Percentiles rank a stretch among this genome's conserved stretches.
phyloP scores from a whole-genome alignment of 2,888 invertebrate species.

The Caenorhabditis sp. region DNA sequence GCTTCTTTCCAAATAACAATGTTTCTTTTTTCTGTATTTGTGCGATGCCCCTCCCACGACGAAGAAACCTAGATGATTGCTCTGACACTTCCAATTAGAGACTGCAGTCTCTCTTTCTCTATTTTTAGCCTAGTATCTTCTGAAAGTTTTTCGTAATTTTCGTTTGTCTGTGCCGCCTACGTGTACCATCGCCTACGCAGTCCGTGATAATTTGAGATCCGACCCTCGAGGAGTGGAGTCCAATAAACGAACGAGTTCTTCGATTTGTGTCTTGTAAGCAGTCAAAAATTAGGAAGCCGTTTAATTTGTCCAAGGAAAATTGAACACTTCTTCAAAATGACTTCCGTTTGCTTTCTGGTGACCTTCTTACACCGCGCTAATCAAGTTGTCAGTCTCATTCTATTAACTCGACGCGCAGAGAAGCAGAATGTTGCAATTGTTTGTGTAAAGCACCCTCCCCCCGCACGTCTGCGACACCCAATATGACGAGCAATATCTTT shows the following conservation, averaged over 20 bases:
- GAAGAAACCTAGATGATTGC: constrained; percentile 23
- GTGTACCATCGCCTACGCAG: constrained; percentile 14
- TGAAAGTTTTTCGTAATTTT: constrained; percentile 12
- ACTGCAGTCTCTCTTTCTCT: constrained; percentile 9
- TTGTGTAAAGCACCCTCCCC: constrained; percentile 46
- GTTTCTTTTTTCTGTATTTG: not conserved
- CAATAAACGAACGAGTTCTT: not conserved
- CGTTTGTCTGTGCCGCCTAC: not conserved
- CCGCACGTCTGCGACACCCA: constrained; percentile 35
- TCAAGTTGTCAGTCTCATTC: constrained; percentile 16
- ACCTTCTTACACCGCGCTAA: constrained; percentile 9
- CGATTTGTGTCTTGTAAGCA: not conserved
- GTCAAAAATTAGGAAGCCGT: constrained; percentile 27
- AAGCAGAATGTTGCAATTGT: constrained; percentile 49
- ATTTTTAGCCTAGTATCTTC: constrained; percentile 18
- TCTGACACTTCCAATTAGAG: constrained; percentile 39
- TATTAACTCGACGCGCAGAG: constrained; percentile 27
- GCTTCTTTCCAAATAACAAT: not conserved
- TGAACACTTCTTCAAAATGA: not conserved
- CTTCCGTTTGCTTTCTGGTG: not conserved
- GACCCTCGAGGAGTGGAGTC: not conserved
- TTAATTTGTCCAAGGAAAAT: not conserved
- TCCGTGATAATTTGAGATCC: not conserved
- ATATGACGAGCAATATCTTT: constrained; percentile 43
- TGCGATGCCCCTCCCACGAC: not conserved